A percentile compares a stretch with the other conserved stretches of the same genome.
Conservation (phyloP, 1,140 invertebrate genomes). For the Lamellibrachia luymesi region DNA sequence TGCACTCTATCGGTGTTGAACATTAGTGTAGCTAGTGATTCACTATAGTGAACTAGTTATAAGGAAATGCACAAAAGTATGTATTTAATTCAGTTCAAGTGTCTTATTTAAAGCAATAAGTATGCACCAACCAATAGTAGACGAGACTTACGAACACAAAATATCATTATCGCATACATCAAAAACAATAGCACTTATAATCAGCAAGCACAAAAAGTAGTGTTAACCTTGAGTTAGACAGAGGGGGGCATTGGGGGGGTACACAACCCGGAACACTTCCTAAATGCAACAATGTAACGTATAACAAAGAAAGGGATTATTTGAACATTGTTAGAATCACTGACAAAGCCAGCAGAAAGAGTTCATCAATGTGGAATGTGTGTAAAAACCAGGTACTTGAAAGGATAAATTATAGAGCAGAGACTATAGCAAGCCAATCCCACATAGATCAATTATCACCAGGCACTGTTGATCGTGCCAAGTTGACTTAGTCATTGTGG, state of each 20-base stretch:
- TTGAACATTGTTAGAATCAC: not conserved
- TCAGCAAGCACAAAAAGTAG: too few relatives aligned
- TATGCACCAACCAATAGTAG: not conserved
- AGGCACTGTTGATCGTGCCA: not conserved
- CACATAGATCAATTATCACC: not conserved
- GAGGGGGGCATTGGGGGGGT: not conserved
- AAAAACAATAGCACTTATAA: not conserved
- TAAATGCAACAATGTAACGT: not conserved
- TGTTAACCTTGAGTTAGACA: too few relatives aligned
- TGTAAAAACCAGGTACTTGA: not conserved
- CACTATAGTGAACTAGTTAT: not conserved
- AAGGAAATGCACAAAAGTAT: not conserved
- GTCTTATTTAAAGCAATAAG: not conserved
- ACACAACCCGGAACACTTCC: not conserved
- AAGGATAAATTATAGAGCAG: not conserved
- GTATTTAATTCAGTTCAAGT: not conserved
- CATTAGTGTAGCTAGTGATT: not conserved
- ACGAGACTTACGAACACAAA: not conserved
- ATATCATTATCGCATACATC: not conserved
- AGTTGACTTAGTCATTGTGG: not conserved
- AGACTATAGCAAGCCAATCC: not conserved
- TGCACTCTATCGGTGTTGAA: not conserved
- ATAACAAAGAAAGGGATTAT: not conserved
- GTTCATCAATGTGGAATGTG: not conserved
- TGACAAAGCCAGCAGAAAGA: not conserved